Conservation (phyloP, 2,888 invertebrate species). For the Drosophila buzzatii region DNA sequence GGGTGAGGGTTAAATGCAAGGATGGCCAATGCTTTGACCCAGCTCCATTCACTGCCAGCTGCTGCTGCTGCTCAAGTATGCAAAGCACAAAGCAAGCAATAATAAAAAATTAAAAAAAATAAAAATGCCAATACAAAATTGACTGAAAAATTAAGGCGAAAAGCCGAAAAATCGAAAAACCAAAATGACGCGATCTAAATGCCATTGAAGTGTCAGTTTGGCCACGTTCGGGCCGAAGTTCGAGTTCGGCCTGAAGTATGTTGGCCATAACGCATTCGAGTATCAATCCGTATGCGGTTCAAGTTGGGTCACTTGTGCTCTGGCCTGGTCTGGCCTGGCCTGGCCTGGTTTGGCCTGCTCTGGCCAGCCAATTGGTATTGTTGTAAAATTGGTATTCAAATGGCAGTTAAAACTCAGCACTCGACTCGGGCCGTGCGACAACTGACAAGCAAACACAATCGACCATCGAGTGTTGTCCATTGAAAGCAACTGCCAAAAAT, state of each 20-base stretch:
- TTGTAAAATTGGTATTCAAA: slow-evolving; percentile 22
- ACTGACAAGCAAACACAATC: slow-evolving; percentile 30
- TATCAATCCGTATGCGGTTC: slow-evolving; percentile 21
- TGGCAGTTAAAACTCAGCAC: slow-evolving; percentile 24
- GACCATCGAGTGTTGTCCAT: slow-evolving; percentile 28
- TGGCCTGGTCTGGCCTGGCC: slow-evolving; percentile 2
- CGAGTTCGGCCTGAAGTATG: slow-evolving; percentile 8
- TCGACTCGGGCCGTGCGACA: slow-evolving; percentile 40
- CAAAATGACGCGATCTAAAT: slow-evolving; percentile 56
- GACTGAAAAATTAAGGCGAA: slow-evolving; percentile 33
- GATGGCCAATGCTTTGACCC: slow-evolving; percentile 40
- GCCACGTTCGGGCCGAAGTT: slow-evolving; percentile 4
- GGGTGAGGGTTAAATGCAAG: slow-evolving; percentile 50
- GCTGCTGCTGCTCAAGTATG: slow-evolving; percentile 47
- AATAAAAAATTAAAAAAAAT: not conserved
- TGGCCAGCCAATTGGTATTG: slow-evolving; percentile 18
- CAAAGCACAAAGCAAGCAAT: slow-evolving; percentile 49
- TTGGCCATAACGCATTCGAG: slow-evolving; percentile 30
- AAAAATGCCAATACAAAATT: not conserved
- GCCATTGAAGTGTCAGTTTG: slow-evolving; percentile 61
- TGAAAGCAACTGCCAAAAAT: slow-evolving; percentile 46
- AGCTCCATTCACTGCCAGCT: slow-evolving; percentile 4
- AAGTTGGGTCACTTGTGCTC: slow-evolving; percentile 39
- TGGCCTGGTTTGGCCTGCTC: not conserved
- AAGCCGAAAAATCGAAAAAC: slow-evolving; percentile 37